phyloP scores from a whole-genome alignment of 1,140 invertebrate genomes.

The Branchinecta lynchi region DNA sequence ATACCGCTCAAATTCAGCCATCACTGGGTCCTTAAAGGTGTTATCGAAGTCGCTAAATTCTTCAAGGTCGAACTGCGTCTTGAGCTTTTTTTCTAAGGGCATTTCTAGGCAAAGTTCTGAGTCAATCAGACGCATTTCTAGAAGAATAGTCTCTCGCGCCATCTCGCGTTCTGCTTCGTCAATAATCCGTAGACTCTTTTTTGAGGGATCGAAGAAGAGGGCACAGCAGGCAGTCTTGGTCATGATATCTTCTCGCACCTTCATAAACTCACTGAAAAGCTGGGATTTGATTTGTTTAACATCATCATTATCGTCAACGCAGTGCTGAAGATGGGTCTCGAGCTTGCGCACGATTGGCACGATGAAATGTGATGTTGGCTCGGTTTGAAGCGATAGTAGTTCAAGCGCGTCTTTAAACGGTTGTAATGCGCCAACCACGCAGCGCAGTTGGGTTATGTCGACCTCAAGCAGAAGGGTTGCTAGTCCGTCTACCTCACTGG shows the following conservation, averaged over 20 bases:
- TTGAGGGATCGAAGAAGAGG: slow-evolving; percentile 3
- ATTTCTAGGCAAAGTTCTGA: neutral
- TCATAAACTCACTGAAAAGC: neutral
- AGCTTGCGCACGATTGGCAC: slow-evolving; percentile 1
- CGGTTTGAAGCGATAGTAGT: neutral
- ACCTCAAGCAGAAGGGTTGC: neutral
- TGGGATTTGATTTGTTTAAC: neutral
- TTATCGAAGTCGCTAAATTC: neutral
- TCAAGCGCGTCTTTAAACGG: slow-evolving; percentile 5
- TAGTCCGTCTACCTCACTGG: neutral
- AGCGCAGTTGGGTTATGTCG: neutral
- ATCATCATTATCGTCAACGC: neutral
- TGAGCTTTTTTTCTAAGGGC: neutral
- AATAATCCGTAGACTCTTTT: neutral
- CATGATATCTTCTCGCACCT: neutral
- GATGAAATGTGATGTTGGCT: neutral
- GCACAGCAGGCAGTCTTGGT: neutral
- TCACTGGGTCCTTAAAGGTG: slow-evolving; percentile 9
- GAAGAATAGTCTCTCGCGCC: neutral
- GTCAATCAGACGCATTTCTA: slow-evolving; percentile 4
- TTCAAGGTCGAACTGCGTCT: neutral
- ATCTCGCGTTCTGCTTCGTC: neutral
- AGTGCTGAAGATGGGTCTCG: neutral
- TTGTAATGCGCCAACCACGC: neutral
- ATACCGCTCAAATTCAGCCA: neutral